A percentile compares a stretch with the other conserved stretches of the same genome.
Evolutionary conservation across 2,113 vertebrate species (phyloP).

Genomic region (Pontoporia blainvillei): DNA sequence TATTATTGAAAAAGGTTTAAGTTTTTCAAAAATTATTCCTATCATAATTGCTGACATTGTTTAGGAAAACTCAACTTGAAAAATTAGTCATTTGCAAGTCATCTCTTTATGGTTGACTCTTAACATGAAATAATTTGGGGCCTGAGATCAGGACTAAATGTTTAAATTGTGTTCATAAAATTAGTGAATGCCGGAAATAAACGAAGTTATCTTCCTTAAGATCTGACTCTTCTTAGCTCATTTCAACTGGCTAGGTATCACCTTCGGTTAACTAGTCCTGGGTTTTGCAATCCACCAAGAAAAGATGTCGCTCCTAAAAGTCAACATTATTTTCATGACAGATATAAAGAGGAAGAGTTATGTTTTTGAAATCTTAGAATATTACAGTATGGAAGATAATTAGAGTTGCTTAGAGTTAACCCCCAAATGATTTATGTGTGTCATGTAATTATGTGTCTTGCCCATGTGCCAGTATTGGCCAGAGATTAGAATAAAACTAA

Average conservation of each 20-base stretch:
- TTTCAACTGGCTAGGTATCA: background rate
- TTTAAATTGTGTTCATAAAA: background rate
- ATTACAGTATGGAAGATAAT: background rate
- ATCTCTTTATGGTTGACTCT: background rate
- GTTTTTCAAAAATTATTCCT: background rate
- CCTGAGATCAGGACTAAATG: background rate
- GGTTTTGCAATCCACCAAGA: background rate
- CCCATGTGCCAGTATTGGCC: background rate
- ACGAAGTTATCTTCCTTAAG: background rate
- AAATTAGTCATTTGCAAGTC: background rate
- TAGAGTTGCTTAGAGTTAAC: background rate
- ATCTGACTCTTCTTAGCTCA: background rate
- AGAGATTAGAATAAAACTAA: background rate
- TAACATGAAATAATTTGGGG: background rate
- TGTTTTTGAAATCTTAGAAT: conserved; percentile 2
- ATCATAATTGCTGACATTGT: background rate
- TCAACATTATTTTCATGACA: background rate
- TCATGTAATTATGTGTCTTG: background rate
- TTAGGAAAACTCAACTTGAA: background rate
- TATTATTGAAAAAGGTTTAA: background rate
- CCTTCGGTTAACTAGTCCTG: background rate
- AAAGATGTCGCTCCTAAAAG: background rate
- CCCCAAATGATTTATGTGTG: background rate
- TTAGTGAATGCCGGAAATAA: background rate
- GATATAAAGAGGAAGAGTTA: background rate